A percentile compares a stretch with the other conserved stretches of the same genome.
phyloP scores from a whole-genome alignment of 2,888 invertebrate species.

The Pandemis corylana region DNA sequence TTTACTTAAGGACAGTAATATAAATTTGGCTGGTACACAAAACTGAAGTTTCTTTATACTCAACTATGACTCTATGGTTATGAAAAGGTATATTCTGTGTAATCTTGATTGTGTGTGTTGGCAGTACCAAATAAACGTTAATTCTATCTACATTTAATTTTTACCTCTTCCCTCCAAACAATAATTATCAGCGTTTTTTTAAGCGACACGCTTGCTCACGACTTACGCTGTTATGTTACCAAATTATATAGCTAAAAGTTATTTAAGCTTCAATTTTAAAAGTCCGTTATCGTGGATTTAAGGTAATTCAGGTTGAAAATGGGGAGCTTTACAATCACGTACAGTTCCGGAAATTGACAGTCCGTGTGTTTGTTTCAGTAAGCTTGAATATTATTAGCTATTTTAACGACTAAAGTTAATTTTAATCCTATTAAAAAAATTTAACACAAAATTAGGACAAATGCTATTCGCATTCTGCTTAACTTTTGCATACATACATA shows the following conservation, averaged over 20 bases:
- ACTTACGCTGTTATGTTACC: conserved; percentile 13
- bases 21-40: no score
- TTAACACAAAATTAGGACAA: no score
- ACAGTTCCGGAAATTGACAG: not conserved
- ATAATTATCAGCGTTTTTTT: not conserved
- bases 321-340: conserved; percentile 7
- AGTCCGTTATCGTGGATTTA: conserved; percentile 36
- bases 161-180: no score
- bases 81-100: no score
- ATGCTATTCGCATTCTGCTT: no score
- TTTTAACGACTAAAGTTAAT: not conserved
- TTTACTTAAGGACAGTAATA: no score
- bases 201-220: not conserved
- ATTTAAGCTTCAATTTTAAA: conserved; percentile 41
- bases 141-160: no score
- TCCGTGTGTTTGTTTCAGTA: not conserved
- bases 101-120: no score
- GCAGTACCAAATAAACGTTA: no score
- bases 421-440: not conserved
- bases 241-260: conserved; percentile 41
- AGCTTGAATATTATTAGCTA: not conserved
- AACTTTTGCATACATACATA: no score
- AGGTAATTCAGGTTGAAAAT: conserved; percentile 28
- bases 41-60: no score
- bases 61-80: no score